Evolutionary conservation across 1,140 invertebrate species (phyloP).

Genomic region (Phortica variegata): DNA sequence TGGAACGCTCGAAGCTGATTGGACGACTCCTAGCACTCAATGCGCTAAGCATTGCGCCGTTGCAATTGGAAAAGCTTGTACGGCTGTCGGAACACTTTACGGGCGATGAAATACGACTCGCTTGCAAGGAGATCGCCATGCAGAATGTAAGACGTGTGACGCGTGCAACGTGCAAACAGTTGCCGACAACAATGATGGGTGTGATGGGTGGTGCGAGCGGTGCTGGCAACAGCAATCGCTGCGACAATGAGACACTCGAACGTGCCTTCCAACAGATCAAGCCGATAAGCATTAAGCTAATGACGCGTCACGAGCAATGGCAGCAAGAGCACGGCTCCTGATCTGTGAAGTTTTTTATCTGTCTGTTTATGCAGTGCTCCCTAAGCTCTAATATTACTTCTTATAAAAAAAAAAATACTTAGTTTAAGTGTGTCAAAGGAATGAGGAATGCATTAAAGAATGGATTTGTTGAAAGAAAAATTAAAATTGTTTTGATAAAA

Average conservation of each 20-base stretch:
- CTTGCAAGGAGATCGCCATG: slow-evolving; percentile 87
- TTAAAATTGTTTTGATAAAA: too few species aligned
- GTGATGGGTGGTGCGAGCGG: not conserved
- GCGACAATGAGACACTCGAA: slow-evolving; percentile 21
- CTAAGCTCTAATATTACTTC: too few species aligned
- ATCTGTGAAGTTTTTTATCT: too few species aligned
- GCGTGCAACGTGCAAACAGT: slow-evolving; percentile 13
- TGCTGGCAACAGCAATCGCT: not conserved
- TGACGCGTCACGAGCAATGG: slow-evolving; percentile 43
- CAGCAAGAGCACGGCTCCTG: slow-evolving; percentile 46
- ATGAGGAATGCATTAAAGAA: too few species aligned
- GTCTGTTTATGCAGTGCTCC: too few species aligned
- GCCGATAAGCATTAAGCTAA: slow-evolving; percentile 35
- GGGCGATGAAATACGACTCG: slow-evolving; percentile 82
- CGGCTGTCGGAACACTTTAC: slow-evolving; percentile 70
- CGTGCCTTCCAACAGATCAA: slow-evolving; percentile 38
- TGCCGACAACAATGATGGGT: slow-evolving; percentile 13
- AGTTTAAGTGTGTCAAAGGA: too few species aligned
- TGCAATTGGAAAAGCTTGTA: slow-evolving; percentile 63
- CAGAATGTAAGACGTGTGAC: slow-evolving; percentile 57
- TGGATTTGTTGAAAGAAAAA: too few species aligned
- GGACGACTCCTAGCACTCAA: slow-evolving; percentile 60
- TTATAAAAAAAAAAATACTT: too few species aligned
- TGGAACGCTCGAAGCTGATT: slow-evolving; percentile 70
- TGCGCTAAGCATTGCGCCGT: slow-evolving; percentile 42